Evolutionary conservation across 1,140 invertebrate species (phyloP).

Genomic region (Cyphomyrmex costatus): DNA sequence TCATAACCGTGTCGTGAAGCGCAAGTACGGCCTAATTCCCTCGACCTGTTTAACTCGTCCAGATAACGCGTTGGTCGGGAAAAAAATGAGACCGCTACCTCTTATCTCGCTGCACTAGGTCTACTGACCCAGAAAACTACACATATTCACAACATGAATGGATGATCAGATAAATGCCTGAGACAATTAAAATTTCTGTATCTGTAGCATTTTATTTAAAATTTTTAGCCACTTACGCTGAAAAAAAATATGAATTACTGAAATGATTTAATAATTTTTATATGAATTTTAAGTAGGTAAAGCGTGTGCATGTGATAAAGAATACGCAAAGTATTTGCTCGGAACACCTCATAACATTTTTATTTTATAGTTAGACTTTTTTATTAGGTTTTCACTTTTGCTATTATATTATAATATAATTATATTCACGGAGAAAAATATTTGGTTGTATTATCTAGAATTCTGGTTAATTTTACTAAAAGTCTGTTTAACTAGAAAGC

Average conservation of each 20-base stretch:
- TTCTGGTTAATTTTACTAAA: too few species aligned
- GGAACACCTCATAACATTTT: too few species aligned
- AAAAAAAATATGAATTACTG: background rate
- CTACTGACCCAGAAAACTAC: constrained; percentile 64
- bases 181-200: background rate
- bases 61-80: constrained; percentile 53
- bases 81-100: constrained; percentile 5
- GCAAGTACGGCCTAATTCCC: constrained; percentile 65
- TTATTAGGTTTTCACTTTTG: too few species aligned
- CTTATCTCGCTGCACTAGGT: constrained; percentile 66
- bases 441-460: too few species aligned
- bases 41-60: constrained; percentile 53
- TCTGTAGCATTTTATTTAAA: background rate
- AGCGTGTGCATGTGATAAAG: too few species aligned
- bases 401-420: too few species aligned
- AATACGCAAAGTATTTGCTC: too few species aligned
- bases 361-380: too few species aligned
- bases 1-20: constrained; percentile 48
- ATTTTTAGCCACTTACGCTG: background rate
- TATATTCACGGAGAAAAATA: too few species aligned
- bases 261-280: background rate
- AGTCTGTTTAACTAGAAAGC: too few species aligned
- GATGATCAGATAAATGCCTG: background rate
- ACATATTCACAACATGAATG: background rate
- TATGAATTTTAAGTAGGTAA: too few species aligned